phyloP scores from a whole-genome alignment of 2,888 invertebrate genomes.

The Beris chalybata region DNA sequence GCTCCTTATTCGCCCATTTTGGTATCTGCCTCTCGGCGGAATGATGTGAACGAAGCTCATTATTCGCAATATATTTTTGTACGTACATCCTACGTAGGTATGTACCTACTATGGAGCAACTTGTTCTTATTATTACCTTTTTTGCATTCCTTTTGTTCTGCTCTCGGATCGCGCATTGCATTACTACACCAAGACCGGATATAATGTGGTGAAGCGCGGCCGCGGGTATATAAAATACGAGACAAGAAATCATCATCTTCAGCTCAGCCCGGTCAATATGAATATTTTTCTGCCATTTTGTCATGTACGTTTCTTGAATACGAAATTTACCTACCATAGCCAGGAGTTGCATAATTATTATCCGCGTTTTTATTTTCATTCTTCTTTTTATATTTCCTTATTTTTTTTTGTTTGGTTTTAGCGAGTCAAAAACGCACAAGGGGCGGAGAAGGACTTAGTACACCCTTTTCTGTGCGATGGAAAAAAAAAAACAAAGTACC shows the following conservation, averaged over 20 bases:
- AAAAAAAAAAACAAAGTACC: constrained; percentile 2
- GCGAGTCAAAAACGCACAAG: constrained; percentile 8
- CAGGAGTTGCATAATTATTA: constrained; percentile 32
- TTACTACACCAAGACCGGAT: constrained; percentile 6
- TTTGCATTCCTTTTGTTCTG: constrained; percentile 28
- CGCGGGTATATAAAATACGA: neutral
- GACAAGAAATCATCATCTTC: constrained; percentile 15
- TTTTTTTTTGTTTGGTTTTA: constrained; percentile 16
- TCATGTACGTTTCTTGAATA: constrained; percentile 39
- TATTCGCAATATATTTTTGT: constrained; percentile 27
- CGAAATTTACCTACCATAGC: constrained; percentile 33
- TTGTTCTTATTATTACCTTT: constrained; percentile 28
- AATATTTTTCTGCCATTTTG: constrained; percentile 40
- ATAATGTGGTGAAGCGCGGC: constrained; percentile 17
- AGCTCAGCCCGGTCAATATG: constrained; percentile 35
- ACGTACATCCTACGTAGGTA: neutral
- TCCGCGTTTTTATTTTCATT: constrained; percentile 18
- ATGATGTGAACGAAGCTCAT: constrained; percentile 33
- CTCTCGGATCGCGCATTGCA: constrained; percentile 24
- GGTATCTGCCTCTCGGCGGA: constrained; percentile 38
- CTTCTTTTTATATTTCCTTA: constrained; percentile 21
- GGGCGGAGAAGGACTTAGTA: constrained; percentile 32
- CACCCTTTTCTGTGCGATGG: constrained; percentile 19
- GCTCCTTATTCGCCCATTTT: constrained; percentile 37
- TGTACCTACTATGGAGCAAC: neutral